Evolutionary conservation across 2,797 vertebrate genomes (phyloP), one percentile per base, ranked within the genome.

Genomic region (Molossus alvarezi): DNA sequence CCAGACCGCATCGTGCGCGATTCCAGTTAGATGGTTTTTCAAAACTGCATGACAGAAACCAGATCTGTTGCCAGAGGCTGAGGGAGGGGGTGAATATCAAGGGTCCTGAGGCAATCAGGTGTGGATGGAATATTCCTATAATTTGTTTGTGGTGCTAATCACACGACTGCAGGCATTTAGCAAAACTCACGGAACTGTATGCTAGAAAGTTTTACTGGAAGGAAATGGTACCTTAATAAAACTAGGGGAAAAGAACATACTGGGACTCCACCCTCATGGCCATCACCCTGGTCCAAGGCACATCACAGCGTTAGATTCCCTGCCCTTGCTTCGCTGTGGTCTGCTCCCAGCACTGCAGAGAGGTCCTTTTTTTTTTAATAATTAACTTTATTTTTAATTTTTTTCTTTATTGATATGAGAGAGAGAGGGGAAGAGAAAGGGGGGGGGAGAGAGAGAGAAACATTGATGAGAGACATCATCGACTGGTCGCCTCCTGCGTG

Each of bases 21-120:
- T n/a, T 80, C 87, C 79, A 83, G 75, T 89, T 80, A 72, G 53
- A 73, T 64, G 51, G 73, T 55, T 55, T 64, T 92, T 27, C 79
- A n/a, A 73, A 86, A 91, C 9, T 17, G 6, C 20, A 48, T 58
- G 41, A 58, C 58, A 91, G 69, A 90, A 90, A 65, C 11, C 82
- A 64, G 27, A 51, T 83, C 80, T 90, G 62, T 27, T 57, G 60
- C 41, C 86, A 85, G 48, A 77, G 37, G 41, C 37, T n/a, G 23
- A 65, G n/a, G 69, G 10, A 29, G 13, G 5, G 64, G 25, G 9
- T 67, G 51, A 41, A 13, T n/a, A 58, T 37, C 51, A 87, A 86
- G 62, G 37, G 23, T 64, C 80, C 45, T 0, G 0, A 69, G 76
- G 53, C 62, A 67, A 87, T 5, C 29, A 55, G 23, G 53, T 23